Percentiles rank a stretch among this genome's conserved stretches.
phyloP scores from a whole-genome alignment of 1,140 invertebrate genomes.

The Acromyrmex charruanus region DNA sequence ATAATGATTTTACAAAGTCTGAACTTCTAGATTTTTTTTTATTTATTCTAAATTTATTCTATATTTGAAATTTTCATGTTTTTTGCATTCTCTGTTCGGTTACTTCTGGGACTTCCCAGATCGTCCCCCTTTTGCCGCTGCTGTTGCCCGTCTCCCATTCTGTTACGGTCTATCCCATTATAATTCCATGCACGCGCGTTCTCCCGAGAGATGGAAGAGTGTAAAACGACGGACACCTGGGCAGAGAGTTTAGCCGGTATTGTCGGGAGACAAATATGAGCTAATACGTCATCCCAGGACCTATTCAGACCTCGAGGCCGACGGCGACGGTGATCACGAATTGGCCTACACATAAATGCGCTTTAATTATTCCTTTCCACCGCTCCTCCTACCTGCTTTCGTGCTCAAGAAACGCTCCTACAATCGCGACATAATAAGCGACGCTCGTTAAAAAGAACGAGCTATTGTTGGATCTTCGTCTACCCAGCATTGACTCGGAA shows the following conservation, averaged over 20 bases:
- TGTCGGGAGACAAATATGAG: constrained; percentile 86
- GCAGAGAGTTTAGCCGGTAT: constrained; percentile 82
- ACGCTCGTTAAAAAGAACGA: constrained; percentile 61
- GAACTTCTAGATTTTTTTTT: neutral
- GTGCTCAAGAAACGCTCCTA: constrained; percentile 44
- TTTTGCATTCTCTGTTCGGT: constrained; percentile 49
- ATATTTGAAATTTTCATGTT: neutral
- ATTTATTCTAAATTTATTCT: neutral
- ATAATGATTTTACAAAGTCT: neutral
- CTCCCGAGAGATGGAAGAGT: constrained; percentile 79
- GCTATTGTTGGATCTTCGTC: constrained; percentile 53
- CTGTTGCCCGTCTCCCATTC: constrained; percentile 56
- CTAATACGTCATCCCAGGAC: constrained; percentile 84
- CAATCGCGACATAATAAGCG: constrained; percentile 62
- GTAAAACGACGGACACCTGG: constrained; percentile 83
- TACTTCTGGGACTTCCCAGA: constrained; percentile 60
- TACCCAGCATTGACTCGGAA: constrained; percentile 45
- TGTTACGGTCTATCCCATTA: constrained; percentile 78
- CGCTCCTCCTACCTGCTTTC: constrained; percentile 29
- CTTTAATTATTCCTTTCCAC: constrained; percentile 82
- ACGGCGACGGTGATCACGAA: constrained; percentile 83
- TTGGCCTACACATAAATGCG: constrained; percentile 83
- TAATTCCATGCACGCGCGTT: constrained; percentile 76
- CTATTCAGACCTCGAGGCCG: constrained; percentile 78
- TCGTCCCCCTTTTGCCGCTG: constrained; percentile 51